Conservation (phyloP, 1,140 invertebrate species). For the Nomia melanderi region DNA sequence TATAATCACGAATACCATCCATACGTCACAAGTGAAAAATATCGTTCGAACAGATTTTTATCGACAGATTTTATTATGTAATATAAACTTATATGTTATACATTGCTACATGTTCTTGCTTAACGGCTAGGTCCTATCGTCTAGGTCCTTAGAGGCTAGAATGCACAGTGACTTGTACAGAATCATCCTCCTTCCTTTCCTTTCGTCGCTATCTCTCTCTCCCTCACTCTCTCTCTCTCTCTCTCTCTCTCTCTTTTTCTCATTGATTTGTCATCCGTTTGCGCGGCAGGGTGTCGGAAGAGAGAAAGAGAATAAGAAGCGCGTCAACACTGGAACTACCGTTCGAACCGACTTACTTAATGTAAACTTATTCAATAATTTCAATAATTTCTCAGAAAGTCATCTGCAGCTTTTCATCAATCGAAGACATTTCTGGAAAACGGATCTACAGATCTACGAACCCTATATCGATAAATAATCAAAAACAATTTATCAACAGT, state of each 20-base stretch:
- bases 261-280: slow-evolving; percentile 62
- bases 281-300: slow-evolving; percentile 29
- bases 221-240: too few relatives aligned
- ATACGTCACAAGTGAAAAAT: slow-evolving; percentile 66
- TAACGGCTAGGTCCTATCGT: slow-evolving; percentile 72
- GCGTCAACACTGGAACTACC: background rate
- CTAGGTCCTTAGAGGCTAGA: slow-evolving; percentile 75
- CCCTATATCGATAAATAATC: too few relatives aligned
- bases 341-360: too few relatives aligned
- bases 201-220: slow-evolving; percentile 25
- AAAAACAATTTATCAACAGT: too few relatives aligned
- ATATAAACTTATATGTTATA: slow-evolving; percentile 80
- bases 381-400: too few relatives aligned
- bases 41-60: slow-evolving; percentile 68
- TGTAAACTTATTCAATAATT: too few relatives aligned
- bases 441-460: too few relatives aligned
- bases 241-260: too few relatives aligned
- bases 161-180: slow-evolving; percentile 78
- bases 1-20: slow-evolving; percentile 55
- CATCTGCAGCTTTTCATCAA: too few relatives aligned
- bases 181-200: slow-evolving; percentile 65
- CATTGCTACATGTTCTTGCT: slow-evolving; percentile 76
- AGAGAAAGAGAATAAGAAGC: slow-evolving; percentile 28
- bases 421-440: too few relatives aligned
- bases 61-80: slow-evolving; percentile 79